These are phyloP conservation scores for Epinotia nisella DNA, from an alignment of 2,888 invertebrate genomes.

Conservation along the genomic window DNA sequence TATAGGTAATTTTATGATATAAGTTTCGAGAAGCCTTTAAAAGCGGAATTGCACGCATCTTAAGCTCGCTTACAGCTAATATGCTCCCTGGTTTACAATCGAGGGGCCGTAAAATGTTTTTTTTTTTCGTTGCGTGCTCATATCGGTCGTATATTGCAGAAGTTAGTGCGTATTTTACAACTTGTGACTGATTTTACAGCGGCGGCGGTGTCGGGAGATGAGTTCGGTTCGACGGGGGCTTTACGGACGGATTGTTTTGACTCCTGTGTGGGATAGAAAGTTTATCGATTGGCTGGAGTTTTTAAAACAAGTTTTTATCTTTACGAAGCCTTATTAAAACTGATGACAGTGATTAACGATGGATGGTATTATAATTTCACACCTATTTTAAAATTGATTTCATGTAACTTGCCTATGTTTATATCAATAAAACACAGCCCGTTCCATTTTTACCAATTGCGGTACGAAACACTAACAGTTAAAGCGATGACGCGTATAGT, in stretches of 20 bases:
- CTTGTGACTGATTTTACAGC: constrained; percentile 82
- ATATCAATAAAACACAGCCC: no score
- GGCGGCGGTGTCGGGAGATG: constrained; percentile 55
- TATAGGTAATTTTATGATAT: constrained; percentile 43
- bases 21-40: constrained; percentile 66
- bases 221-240: constrained; percentile 11
- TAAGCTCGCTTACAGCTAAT: constrained; percentile 58
- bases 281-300: not conserved
- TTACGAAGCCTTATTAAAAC: constrained; percentile 1
- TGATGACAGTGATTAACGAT: not conserved
- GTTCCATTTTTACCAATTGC: no score
- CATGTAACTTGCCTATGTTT: not conserved
- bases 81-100: constrained; percentile 78
- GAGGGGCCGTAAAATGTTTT: constrained; percentile 67
- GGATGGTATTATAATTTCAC: not conserved
- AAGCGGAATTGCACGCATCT: constrained; percentile 63
- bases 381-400: not conserved
- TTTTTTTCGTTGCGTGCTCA: constrained; percentile 61
- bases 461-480: no score
- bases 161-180: constrained; percentile 76
- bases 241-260: not conserved
- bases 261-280: constrained; percentile 7
- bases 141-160: constrained; percentile 76
- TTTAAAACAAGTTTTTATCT: not conserved
- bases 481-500: no score